Evolutionary conservation across 2,797 vertebrate genomes (phyloP).

Genomic region (Lithobates pipiens): DNA sequence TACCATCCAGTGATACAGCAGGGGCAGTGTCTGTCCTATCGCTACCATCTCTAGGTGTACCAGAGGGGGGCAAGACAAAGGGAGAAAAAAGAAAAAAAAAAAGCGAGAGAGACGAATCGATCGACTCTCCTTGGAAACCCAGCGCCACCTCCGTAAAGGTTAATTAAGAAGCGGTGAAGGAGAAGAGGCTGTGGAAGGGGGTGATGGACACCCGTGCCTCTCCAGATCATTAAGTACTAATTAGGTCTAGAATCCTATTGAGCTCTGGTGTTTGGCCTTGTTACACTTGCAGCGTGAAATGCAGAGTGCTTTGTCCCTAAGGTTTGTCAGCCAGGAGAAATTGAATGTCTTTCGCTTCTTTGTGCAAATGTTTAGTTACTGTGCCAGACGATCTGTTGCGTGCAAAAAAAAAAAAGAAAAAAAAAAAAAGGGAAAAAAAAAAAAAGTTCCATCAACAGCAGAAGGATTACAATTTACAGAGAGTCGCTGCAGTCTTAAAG

Average conservation of each 20-base stretch:
- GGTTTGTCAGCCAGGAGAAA: not conserved
- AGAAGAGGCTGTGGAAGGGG: conserved; percentile 70
- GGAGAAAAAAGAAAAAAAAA: conserved; percentile 5
- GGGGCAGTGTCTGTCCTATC: conserved; percentile 64
- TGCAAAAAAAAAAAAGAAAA: not conserved
- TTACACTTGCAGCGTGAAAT: conserved; percentile 75
- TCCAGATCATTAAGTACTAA: conserved; percentile 87
- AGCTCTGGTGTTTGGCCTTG: conserved; percentile 76
- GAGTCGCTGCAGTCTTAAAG: no score
- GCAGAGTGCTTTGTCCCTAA: conserved; percentile 66
- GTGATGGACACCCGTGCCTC: conserved; percentile 76
- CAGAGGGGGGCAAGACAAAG: not conserved
- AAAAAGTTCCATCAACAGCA: not conserved
- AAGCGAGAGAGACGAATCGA: conserved; percentile 64
- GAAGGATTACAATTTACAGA: not conserved
- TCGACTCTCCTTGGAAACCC: conserved; percentile 72
- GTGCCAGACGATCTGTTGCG: conserved; percentile 25
- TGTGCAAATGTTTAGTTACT: conserved; percentile 19
- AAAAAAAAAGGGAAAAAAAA: not conserved
- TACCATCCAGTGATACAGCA: conserved; percentile 64
- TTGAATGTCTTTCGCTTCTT: conserved; percentile 36
- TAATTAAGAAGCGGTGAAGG: conserved; percentile 82
- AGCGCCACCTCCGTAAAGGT: conserved; percentile 79
- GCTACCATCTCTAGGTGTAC: not conserved
- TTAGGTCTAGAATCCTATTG: conserved; percentile 82